A percentile compares a stretch with the other conserved stretches of the same genome.
These are phyloP conservation scores for Halocynthia roretzi DNA, from an alignment of 23 tunicate genomes.

Conservation along the genomic window DNA sequence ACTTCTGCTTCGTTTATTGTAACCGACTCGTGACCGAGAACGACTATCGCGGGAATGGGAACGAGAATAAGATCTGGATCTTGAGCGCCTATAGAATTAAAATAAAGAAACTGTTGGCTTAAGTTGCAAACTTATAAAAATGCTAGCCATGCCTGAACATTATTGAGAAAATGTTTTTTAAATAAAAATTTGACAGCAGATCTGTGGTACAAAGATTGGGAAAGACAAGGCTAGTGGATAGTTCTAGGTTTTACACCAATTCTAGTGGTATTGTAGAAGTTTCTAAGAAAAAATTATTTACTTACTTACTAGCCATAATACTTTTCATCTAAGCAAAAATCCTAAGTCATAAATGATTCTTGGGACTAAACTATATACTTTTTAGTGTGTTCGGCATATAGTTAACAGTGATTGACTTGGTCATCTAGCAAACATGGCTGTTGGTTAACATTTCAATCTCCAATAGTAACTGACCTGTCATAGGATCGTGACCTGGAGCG, in stretches of 20 bases:
- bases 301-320: no score
- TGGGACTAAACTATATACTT: neutral
- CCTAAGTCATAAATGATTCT: neutral
- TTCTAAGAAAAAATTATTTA: no score
- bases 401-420: no score
- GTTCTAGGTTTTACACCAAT: no score
- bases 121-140: neutral
- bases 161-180: no score
- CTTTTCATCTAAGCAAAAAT: neutral
- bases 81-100: neutral
- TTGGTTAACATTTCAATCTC: no score
- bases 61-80: slow-evolving; percentile 57
- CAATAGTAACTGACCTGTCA: neutral
- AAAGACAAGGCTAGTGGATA: no score
- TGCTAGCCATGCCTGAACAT: no score
- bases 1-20: neutral
- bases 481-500: slow-evolving; percentile 26
- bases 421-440: no score
- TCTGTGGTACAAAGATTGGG: no score
- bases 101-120: neutral
- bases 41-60: slow-evolving; percentile 39
- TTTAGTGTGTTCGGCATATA: neutral
- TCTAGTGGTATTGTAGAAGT: no score
- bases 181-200: no score
- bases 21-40: slow-evolving; percentile 24